These are phyloP conservation scores for Phenganax marumi DNA, from an alignment of 92 coral and sea anemone genomes.

Conservation along the genomic window DNA sequence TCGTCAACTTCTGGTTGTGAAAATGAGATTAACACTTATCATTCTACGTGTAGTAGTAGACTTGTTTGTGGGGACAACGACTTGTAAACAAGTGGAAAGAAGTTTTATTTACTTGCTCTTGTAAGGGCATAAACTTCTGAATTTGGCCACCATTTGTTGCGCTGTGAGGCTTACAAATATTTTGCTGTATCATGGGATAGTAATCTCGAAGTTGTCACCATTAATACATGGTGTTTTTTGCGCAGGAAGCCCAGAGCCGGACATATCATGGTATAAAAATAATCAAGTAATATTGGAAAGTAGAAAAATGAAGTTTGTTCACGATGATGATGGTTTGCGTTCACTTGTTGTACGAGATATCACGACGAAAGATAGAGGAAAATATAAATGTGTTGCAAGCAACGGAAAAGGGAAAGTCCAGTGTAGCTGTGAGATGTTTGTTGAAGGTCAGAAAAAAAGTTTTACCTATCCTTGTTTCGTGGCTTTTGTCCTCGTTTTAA, in stretches of 20 bases:
- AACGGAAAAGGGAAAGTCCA: slow-evolving; percentile 93
- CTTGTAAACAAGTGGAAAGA: too few species aligned
- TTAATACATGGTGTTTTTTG: background rate
- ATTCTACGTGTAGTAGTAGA: too few species aligned
- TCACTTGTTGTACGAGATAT: slow-evolving; percentile 78
- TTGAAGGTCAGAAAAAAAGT: slow-evolving; percentile 70
- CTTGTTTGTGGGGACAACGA: too few species aligned
- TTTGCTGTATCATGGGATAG: background rate
- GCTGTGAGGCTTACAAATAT: background rate
- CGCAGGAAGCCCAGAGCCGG: slow-evolving; percentile 96
- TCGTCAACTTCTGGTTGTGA: too few species aligned
- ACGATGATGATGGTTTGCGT: slow-evolving; percentile 83
- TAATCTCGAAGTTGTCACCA: background rate
- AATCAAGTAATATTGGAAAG: slow-evolving; percentile 90
- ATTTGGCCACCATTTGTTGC: too few species aligned
- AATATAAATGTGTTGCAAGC: slow-evolving; percentile 96
- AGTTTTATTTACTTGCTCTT: too few species aligned
- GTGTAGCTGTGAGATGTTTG: slow-evolving; percentile 92
- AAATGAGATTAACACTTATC: too few species aligned
- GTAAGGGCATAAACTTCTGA: too few species aligned
- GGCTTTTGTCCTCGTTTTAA: background rate
- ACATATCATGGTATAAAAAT: slow-evolving; percentile 94
- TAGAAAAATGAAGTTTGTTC: slow-evolving; percentile 70
- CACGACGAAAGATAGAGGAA: slow-evolving; percentile 79
- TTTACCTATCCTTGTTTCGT: background rate